These are phyloP conservation scores for Acanthis flammea DNA, from an alignment of 2,797 vertebrate genomes.

Conservation along the genomic window DNA sequence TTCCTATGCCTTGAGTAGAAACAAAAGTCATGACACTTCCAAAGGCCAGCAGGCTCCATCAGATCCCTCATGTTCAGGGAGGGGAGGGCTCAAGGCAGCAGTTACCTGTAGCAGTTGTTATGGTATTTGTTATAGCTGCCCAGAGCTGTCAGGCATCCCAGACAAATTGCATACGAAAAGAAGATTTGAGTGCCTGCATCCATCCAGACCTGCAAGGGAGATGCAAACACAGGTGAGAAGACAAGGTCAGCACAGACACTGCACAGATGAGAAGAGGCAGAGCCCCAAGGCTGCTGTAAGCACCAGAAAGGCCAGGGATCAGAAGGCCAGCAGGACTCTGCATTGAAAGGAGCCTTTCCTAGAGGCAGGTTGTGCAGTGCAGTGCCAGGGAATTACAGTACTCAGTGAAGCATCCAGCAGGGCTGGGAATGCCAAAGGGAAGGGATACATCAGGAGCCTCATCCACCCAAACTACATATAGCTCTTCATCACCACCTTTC, in stretches of 20 bases:
- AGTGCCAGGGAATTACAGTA: neutral
- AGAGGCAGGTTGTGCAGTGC: neutral
- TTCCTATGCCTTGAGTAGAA: neutral
- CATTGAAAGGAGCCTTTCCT: neutral
- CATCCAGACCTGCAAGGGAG: constrained; percentile 89
- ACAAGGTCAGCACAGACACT: neutral
- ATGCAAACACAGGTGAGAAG: constrained; percentile 46
- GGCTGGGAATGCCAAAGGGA: neutral
- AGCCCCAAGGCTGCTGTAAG: neutral
- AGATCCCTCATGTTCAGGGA: neutral
- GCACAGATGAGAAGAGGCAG: neutral
- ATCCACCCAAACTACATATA: neutral
- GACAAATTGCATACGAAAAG: constrained; percentile 94
- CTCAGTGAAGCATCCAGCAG: neutral
- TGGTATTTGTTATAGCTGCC: constrained; percentile 95
- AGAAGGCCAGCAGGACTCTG: neutral
- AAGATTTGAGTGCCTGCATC: constrained; percentile 97
- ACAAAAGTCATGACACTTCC: neutral
- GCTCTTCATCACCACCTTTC: neutral
- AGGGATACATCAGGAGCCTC: neutral
- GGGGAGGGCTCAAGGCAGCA: neutral
- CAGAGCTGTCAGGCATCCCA: constrained; percentile 88
- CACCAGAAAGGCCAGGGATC: neutral
- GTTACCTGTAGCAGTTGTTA: constrained; percentile 95
- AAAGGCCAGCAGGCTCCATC: neutral